These are phyloP conservation scores for Lates calcarifer DNA, from an alignment of 2,113 vertebrate genomes.

Conservation along the genomic window DNA sequence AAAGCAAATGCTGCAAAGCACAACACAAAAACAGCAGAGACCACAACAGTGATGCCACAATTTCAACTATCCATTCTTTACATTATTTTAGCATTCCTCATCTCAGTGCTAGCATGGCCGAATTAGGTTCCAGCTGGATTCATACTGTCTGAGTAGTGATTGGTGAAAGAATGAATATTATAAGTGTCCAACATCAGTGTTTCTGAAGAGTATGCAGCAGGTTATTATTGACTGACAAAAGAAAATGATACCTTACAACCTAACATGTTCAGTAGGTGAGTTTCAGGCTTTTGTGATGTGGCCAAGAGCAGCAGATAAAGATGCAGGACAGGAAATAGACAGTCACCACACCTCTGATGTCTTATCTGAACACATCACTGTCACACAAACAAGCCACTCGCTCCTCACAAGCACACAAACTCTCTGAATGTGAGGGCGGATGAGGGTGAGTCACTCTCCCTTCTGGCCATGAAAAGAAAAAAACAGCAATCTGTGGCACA, in stretches of 20 bases:
- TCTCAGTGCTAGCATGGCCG: background rate
- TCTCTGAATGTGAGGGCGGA: constrained; percentile 68
- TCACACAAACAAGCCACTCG: constrained; percentile 61
- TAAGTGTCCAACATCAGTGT: no score
- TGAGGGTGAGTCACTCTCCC: constrained; percentile 72
- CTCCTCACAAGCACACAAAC: constrained; percentile 47
- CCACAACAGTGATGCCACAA: background rate
- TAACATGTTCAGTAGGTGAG: constrained; percentile 21
- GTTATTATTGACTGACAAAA: constrained; percentile 23
- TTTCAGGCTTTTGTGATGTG: constrained; percentile 33
- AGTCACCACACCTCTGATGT: constrained; percentile 70
- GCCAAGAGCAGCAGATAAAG: constrained; percentile 51
- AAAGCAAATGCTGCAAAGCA: background rate
- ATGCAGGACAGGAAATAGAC: constrained; percentile 61
- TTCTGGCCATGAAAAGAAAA: constrained; percentile 64
- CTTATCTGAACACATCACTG: constrained; percentile 72
- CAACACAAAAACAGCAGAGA: background rate
- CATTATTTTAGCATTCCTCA: background rate
- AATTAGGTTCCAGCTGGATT: background rate
- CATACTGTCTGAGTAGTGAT: background rate
- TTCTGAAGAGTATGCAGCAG: background rate
- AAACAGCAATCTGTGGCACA: constrained; percentile 55
- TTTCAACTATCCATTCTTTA: background rate
- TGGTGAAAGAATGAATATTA: background rate
- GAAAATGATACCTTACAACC: background rate